Conservation (phyloP, 2,113 vertebrate genomes). For the Melanerpes formicivorus region DNA sequence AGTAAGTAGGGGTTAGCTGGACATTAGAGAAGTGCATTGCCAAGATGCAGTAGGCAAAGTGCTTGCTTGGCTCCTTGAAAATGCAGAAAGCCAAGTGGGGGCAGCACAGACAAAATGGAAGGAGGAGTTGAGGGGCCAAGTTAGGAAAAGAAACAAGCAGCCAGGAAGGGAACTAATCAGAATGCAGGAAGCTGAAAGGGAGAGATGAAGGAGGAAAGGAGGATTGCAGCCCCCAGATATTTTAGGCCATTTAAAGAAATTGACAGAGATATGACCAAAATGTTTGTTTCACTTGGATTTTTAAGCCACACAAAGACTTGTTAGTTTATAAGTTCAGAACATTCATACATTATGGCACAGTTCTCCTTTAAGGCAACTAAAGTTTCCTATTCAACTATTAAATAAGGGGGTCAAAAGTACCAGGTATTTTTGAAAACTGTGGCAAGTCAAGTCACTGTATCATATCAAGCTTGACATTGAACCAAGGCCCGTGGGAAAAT, state of each 20-base stretch:
- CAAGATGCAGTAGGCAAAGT: neutral
- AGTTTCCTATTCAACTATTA: neutral
- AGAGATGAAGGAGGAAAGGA: rapidly evolving
- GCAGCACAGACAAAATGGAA: neutral
- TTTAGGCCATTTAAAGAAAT: neutral
- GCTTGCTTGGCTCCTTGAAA: neutral
- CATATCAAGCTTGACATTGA: neutral
- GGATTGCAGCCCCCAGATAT: neutral
- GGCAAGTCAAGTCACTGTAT: neutral
- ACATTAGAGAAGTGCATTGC: neutral
- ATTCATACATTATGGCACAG: rapidly evolving
- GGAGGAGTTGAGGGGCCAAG: neutral
- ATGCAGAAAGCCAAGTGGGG: neutral
- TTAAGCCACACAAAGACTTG: neutral
- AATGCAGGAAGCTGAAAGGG: neutral
- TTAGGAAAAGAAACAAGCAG: neutral
- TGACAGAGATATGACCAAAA: neutral
- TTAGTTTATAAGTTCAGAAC: neutral
- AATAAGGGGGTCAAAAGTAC: neutral
- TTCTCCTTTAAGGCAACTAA: neutral
- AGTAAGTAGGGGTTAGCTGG: neutral
- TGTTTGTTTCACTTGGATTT: neutral
- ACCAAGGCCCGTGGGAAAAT: neutral
- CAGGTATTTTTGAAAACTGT: neutral
- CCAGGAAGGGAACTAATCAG: neutral